Base-by-base conservation (phyloP, 2,797 vertebrate genomes). In the Cryptoblepharus egeriae region DNA sequence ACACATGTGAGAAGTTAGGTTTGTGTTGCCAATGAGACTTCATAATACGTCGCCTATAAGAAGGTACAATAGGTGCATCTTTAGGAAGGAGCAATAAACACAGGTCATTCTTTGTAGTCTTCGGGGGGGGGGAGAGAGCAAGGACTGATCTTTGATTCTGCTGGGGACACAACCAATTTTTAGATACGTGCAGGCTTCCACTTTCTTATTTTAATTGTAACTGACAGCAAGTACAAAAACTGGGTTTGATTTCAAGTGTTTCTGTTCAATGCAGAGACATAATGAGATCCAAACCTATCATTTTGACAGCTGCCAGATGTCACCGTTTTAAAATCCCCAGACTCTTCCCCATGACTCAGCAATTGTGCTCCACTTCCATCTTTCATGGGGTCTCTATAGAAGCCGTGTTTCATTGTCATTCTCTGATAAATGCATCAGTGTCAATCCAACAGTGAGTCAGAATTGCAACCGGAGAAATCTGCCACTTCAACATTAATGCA, bases 281-380 rank as follows among this genome's bases (percentile, higher is more conserved):
- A 65, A 71, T 61, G 4, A 60, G 79, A 80, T 64, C 11, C 20
- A 55, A 80, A 80, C 30, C 69, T 73, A 81, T 87, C 79, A 78
- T 52, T 60, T 88, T 88, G 83, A 61, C 67, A 57, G 74, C 15
- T 84, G 86, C 63, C 80, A 15, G 24, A 57, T 63, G 42, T 73
- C 80, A 84, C 68, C 83, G 71, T 80, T 30, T 81, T 89, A 85
- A 85, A 67, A 49, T 79, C 81, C 57, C 57, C 77, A 85, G 32
- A 75, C 76, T 75, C 75, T 80, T 52, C 28, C 82, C 76, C 82
- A 70, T 77, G 74, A 85, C 58, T 83, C 24, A 10, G 77, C 65
- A 70, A 37, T 67, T 63, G 24, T 73, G 76, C 61, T 81, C 58
- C 28, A 87, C 81, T 84, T 75, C 67, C 69, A 35, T 79, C 67